phyloP scores from a whole-genome alignment of 2,797 vertebrate genomes.

The Halcyon chelicuti region DNA sequence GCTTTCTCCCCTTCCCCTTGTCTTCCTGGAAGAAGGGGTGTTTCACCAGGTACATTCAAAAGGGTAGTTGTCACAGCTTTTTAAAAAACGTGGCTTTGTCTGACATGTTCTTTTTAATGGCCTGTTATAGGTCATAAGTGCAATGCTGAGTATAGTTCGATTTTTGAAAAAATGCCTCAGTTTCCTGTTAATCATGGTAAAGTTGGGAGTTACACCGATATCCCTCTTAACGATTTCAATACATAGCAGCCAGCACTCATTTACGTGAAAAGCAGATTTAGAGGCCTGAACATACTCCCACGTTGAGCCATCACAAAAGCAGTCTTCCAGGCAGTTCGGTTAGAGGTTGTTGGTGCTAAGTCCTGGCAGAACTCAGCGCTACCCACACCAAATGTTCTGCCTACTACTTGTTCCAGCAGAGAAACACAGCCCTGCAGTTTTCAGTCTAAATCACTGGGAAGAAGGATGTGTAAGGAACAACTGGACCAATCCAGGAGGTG shows the following conservation, averaged over 20 bases:
- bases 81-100: neutral
- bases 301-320: neutral
- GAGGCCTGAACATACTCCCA: neutral
- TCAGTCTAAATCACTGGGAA: neutral
- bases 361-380: neutral
- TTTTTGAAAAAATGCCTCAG: neutral
- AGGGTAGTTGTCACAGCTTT: neutral
- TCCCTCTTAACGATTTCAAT: neutral
- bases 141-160: neutral
- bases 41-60: neutral
- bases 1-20: neutral
- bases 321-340: neutral
- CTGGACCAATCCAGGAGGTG: neutral
- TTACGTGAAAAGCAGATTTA: neutral
- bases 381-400: neutral
- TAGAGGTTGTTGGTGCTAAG: accelerated
- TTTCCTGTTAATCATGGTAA: neutral
- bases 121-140: neutral
- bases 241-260: neutral
- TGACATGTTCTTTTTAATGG: neutral
- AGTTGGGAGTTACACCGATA: neutral
- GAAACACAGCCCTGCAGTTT: neutral
- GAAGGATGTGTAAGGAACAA: neutral
- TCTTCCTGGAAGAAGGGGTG: conserved; percentile 1
- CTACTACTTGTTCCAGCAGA: neutral